Percentiles rank a stretch among this genome's conserved stretches.
Conservation (phyloP, 2,113 vertebrate genomes). For the Tachysurus vachellii region DNA sequence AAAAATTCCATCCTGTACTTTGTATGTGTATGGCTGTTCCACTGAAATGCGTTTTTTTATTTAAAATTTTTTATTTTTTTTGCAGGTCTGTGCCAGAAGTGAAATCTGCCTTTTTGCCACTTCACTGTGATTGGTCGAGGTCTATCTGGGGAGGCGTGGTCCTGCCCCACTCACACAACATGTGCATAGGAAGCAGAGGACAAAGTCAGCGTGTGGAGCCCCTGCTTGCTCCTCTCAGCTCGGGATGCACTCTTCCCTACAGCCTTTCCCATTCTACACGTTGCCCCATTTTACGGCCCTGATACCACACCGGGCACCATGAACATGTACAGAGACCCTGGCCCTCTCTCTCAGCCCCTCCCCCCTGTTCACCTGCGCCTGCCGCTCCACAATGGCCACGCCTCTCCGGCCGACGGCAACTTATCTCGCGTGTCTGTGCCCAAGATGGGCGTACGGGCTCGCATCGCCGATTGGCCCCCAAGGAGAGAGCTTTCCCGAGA, state of each 20-base stretch:
- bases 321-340: constrained; percentile 84
- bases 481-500: constrained; percentile 80
- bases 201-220: constrained; percentile 60
- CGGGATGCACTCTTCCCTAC: constrained; percentile 65
- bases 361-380: constrained; percentile 66
- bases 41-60: background rate
- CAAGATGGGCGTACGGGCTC: constrained; percentile 91
- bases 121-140: constrained; percentile 2
- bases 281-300: constrained; percentile 58
- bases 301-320: constrained; percentile 74
- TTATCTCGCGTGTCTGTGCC: constrained; percentile 76
- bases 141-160: constrained; percentile 22
- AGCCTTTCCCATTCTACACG: constrained; percentile 54
- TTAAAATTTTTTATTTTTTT: too few species aligned
- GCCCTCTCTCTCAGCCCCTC: constrained; percentile 67
- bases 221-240: constrained; percentile 60
- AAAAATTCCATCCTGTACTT: background rate
- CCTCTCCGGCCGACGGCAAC: constrained; percentile 60
- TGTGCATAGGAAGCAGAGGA: constrained; percentile 66
- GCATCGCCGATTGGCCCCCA: constrained; percentile 91
- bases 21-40: background rate
- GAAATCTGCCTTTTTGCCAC: background rate
- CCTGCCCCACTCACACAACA: constrained; percentile 59
- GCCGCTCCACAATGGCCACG: constrained; percentile 68
- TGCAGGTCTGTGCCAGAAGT: constrained; percentile 41